Percentiles rank a stretch among this genome's conserved stretches.
phyloP scores from a whole-genome alignment of 2,113 vertebrate genomes.

The Cryptotis parvus region DNA sequence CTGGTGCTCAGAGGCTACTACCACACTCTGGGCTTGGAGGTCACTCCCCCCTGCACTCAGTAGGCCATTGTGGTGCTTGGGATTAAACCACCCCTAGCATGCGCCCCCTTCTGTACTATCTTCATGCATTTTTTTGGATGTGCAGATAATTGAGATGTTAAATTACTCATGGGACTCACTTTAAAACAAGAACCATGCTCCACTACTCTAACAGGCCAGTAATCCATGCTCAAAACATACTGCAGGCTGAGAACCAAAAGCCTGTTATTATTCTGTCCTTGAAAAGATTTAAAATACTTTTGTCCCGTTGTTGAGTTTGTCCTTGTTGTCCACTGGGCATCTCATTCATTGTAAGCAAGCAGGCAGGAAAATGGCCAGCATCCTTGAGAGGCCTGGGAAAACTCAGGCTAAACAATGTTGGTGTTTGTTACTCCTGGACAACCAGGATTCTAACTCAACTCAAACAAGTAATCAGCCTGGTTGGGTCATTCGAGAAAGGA shows the following conservation, averaged over 20 bases:
- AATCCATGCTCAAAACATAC: no score
- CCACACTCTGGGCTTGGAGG: no score
- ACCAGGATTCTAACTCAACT: conserved; percentile 15
- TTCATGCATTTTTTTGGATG: no score
- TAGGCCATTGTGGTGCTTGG: no score
- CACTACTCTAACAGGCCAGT: no score
- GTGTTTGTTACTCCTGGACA: conserved; percentile 2
- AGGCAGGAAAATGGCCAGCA: background rate
- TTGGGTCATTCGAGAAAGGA: conserved; percentile 47
- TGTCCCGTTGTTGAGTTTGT: background rate
- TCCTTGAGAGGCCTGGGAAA: background rate
- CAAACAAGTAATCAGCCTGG: background rate
- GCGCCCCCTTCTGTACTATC: no score
- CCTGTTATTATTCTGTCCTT: background rate
- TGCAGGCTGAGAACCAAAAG: background rate
- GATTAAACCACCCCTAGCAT: no score
- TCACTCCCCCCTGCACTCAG: no score
- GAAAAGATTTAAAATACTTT: background rate
- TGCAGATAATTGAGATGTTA: no score
- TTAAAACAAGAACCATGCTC: no score
- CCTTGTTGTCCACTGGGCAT: rapidly evolving
- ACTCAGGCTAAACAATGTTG: conserved; percentile 8
- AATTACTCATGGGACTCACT: no score
- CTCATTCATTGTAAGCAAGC: background rate
- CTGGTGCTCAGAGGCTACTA: no score